Conservation (phyloP, 2,113 vertebrate species). For the Psophia crepitans region DNA sequence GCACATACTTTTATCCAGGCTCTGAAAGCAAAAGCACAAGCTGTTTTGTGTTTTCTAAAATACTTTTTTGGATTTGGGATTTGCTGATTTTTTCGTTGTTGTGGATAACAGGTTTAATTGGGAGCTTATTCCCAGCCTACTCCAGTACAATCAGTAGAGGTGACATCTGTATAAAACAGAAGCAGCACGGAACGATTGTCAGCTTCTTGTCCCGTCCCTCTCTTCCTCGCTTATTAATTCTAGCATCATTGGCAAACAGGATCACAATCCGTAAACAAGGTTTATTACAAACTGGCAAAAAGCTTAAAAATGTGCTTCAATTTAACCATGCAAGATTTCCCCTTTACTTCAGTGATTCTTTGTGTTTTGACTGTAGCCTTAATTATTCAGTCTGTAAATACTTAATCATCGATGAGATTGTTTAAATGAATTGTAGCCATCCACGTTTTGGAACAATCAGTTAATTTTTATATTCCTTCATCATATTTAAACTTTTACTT, state of each 20-base stretch:
- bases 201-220: not conserved
- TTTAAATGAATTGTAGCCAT: not conserved
- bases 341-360: not conserved
- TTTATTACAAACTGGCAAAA: not conserved
- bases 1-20: not conserved
- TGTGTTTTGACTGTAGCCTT: not conserved
- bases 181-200: not conserved
- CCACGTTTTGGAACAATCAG: not conserved
- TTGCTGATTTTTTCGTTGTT: not conserved
- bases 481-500: not conserved
- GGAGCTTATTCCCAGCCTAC: not conserved
- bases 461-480: not conserved
- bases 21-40: not conserved
- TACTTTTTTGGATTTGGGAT: too few relatives aligned
- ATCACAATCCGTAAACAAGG: not conserved
- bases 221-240: not conserved
- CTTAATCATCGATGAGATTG: not conserved
- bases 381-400: not conserved
- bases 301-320: not conserved
- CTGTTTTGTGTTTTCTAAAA: not conserved
- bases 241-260: not conserved
- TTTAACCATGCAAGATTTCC: not conserved
- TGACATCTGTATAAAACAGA: not conserved
- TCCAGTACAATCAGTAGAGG: not conserved
- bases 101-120: not conserved